Base-by-base conservation (phyloP, 1,140 invertebrate genomes). In the Drosophila lowei region DNA sequence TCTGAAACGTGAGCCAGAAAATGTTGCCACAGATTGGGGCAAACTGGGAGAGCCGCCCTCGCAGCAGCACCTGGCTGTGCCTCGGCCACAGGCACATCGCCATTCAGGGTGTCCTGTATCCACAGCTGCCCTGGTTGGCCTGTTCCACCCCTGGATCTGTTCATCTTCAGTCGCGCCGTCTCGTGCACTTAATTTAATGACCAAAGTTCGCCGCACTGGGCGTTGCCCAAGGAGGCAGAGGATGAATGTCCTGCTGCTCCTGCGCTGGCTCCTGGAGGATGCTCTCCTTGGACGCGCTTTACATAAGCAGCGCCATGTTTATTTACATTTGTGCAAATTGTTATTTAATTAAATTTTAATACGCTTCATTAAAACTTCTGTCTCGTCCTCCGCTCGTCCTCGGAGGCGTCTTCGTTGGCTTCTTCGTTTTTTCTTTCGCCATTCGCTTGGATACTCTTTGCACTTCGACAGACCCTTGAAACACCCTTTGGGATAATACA, bases 321-420 rank as follows among this genome's bases (percentile, higher is more conserved):
- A 85, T 85, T 85, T 85, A 85, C 81, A 85, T 85, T 85, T 74
- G 76, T 74, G 81, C 81, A 85, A 85, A 85, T 85, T 85, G 81
- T 85, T 85, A 85, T 85, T 86, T 86, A 85, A 85, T 85, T 86
- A 77, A 86, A 85, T 86, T 85, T 80, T 85, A 85, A 85, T 86
- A 86, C 81, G 81, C 81, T 85, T 85, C 73, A 86, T 85, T 85
- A 85, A 73, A 77, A 79, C 80, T 77, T 79, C 76, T 85, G 80
- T 64, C 68, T 18, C 18, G 18, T 18, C 2, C 18, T 62, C 44
- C 25, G 38, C 53, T 54, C 55, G 23, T 56, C 18, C 72, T 43
- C 44, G 47, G n/a, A 23, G 28, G 6, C 16, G 46, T 56, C 18
- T 18, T 18, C 23, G 43, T 13, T 49, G 16, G 3, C 23, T 4